These are phyloP conservation scores for Propithecus coquereli DNA, from an alignment of 2,113 vertebrate species.

Conservation along the genomic window DNA sequence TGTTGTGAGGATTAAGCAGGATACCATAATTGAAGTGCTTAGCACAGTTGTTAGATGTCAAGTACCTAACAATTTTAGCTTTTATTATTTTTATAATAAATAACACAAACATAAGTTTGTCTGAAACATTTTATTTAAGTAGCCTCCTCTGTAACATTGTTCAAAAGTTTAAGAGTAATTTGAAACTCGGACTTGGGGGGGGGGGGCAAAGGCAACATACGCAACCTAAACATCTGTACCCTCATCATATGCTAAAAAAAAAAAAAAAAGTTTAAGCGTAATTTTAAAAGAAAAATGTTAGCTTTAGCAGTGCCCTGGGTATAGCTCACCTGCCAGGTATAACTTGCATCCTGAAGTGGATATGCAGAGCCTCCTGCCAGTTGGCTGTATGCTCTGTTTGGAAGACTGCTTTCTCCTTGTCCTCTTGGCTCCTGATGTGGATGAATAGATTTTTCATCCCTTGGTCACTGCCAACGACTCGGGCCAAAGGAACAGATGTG, in stretches of 20 bases:
- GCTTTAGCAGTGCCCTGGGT: conserved; percentile 39
- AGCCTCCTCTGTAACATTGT: background rate
- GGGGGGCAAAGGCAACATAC: too few relatives aligned
- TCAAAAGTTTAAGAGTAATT: conserved; percentile 40
- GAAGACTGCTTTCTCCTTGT: background rate
- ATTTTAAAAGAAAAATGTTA: background rate
- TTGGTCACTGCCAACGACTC: background rate
- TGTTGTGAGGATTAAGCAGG: background rate
- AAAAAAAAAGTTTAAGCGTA: conserved; percentile 42
- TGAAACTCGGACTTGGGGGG: too few relatives aligned
- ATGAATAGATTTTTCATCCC: background rate
- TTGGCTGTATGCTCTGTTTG: background rate
- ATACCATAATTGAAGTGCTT: background rate
- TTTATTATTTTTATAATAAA: background rate
- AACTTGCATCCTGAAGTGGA: background rate
- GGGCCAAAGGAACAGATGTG: conserved; percentile 49
- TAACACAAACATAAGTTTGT: background rate
- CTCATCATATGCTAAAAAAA: too few relatives aligned
- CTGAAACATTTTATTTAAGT: background rate
- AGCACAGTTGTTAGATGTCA: background rate
- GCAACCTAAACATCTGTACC: too few relatives aligned
- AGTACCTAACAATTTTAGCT: background rate
- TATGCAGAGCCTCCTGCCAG: background rate
- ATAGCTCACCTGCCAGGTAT: conserved; percentile 14
- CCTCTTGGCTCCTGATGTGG: background rate